Percentiles rank a stretch among this genome's conserved stretches.
phyloP scores from a whole-genome alignment of 35 echinoderm and acorn worm genomes.

The Eucidaris tribuloides region DNA sequence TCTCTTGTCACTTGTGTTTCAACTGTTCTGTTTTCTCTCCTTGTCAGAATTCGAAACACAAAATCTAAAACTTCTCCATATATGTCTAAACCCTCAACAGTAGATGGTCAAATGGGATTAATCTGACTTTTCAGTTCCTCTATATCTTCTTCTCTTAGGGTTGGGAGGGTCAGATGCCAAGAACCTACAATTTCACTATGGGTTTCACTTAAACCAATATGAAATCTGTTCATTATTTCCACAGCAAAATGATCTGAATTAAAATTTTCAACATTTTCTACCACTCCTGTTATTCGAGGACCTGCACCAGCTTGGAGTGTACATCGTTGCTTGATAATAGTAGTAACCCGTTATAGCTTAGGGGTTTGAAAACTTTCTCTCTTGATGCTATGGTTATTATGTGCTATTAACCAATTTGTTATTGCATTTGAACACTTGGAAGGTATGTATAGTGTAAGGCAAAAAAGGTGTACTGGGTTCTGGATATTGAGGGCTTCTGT shows the following conservation, averaged over 20 bases:
- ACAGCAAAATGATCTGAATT: background rate
- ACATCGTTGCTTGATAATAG: background rate
- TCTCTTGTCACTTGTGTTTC: background rate
- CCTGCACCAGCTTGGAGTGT: background rate
- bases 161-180: background rate
- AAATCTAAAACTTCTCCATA: too few species aligned
- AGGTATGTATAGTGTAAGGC: constrained; percentile 21
- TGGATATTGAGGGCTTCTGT: background rate
- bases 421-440: background rate
- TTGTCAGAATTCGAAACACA: background rate
- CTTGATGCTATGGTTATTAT: constrained; percentile 23
- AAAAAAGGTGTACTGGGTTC: constrained; percentile 1
- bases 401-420: background rate
- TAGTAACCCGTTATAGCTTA: background rate
- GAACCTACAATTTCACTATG: background rate
- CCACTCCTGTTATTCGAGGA: background rate
- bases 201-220: background rate
- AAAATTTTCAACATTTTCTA: background rate
- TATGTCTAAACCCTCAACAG: background rate
- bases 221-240: background rate
- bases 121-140: background rate
- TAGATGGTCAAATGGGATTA: background rate
- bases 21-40: background rate
- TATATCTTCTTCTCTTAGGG: background rate
- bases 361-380: background rate